Evolutionary conservation across 1,140 invertebrate species (phyloP).

Genomic region (Drosophila ananassae): DNA sequence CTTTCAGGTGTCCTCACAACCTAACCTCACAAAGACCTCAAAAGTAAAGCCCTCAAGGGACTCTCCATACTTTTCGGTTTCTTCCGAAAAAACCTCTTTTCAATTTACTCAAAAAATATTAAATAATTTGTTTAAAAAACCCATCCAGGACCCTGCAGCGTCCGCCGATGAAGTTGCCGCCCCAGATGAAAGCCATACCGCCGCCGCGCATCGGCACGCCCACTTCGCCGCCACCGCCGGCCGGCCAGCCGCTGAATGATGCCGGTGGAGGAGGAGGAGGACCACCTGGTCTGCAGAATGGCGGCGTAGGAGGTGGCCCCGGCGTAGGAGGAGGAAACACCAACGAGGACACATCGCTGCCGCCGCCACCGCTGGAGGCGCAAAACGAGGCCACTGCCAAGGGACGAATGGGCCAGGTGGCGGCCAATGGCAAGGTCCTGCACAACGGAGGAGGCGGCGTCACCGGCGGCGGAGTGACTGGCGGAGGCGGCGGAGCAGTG

Average conservation of each 20-base stretch:
- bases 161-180: slow-evolving; percentile 82
- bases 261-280: slow-evolving; percentile 21
- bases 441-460: slow-evolving; percentile 57
- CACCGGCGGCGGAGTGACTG: not conserved
- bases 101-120: not conserved
- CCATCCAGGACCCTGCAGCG: slow-evolving; percentile 74
- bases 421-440: slow-evolving; percentile 56
- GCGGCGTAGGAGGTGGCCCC: slow-evolving; percentile 6
- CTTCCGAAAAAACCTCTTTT: not conserved
- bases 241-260: slow-evolving; percentile 42
- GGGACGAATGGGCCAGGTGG: slow-evolving; percentile 26
- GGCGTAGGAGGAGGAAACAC: slow-evolving; percentile 1
- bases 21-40: not conserved
- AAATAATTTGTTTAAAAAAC: not conserved
- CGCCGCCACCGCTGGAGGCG: slow-evolving; percentile 67
- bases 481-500: slow-evolving; percentile 16
- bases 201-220: slow-evolving; percentile 82
- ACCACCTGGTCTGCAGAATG: slow-evolving; percentile 48
- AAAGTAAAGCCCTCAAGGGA: not conserved
- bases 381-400: slow-evolving; percentile 51
- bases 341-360: slow-evolving; percentile 70
- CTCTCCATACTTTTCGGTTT: not conserved
- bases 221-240: slow-evolving; percentile 72
- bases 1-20: too few relatives aligned
- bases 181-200: slow-evolving; percentile 83